Base-by-base conservation (phyloP, 2,113 vertebrate genomes). In the Noturus placidus region DNA sequence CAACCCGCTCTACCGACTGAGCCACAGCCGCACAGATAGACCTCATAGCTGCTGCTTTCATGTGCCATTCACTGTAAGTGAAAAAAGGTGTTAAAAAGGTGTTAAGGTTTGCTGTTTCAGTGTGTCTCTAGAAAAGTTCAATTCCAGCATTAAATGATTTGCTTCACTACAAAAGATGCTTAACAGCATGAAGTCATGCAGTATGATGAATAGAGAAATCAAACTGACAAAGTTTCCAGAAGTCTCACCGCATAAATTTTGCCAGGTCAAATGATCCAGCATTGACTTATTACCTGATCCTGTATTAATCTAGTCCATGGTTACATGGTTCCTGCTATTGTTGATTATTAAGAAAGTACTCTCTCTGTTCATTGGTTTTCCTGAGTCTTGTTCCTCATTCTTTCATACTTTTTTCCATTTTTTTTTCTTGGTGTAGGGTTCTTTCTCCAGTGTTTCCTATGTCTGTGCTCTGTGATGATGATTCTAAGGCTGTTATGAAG, bases 111-210 rank as follows among this genome's bases (percentile, higher is more conserved):
- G 59, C 25, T 61, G 20, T 61, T 61, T 61, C 59, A 61, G 20
- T 61, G 20, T 25, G 22, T 61, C 59, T 9, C 7, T 61, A 8
- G 17, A 17, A 57, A 57, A 57, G 4, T 27, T 63, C 27, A 63
- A 63, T 63, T 63, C 22, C 25, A 27, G 61, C 61, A 63, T 10
- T 27, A 63, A 63, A 63, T 2, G 3, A 82, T 50, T 86, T 86
- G 85, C 70, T 89, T 87, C 76, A 35, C 74, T 74, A n/a, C 54
- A 46, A n/a, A 33, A 80, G 88, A 42, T 76, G 80, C 56, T 87
- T 85, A 74, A 84, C 65, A 88, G 59, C 63, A 54, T 88, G 57
- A 88, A 88, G 42, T 80, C 74, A 88, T 50, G 38, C 46, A 50
- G 46, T 9, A 50, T 50, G 46, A 50, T 10, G 46, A 50, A 50